Conservation (phyloP, 2,888 invertebrate species). For the Mythimna ferrago region DNA sequence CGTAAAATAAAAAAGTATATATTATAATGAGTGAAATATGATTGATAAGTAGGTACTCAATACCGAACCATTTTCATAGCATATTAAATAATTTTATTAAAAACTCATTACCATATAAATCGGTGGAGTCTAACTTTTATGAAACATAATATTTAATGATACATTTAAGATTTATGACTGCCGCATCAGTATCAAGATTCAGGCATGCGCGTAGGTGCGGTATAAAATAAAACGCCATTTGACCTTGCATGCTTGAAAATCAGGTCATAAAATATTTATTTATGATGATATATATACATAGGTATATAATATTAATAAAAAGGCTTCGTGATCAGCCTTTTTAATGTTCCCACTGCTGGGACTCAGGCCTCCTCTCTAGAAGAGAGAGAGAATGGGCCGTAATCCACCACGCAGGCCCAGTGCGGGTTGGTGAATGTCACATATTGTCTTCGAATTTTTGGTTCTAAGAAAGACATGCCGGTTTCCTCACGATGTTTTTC, state of each 20-base stretch:
- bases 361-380: too few relatives aligned
- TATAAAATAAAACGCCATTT: constrained; percentile 37
- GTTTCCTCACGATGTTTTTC: too few relatives aligned
- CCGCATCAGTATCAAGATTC: constrained; percentile 39
- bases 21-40: neutral
- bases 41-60: neutral
- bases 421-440: too few relatives aligned
- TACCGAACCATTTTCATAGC: neutral
- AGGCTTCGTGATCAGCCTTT: neutral
- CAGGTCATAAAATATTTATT: constrained; percentile 50
- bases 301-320: constrained; percentile 47
- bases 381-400: too few relatives aligned
- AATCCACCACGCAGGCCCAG: too few relatives aligned
- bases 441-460: too few relatives aligned
- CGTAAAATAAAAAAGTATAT: neutral
- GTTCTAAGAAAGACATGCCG: too few relatives aligned
- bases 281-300: constrained; percentile 23
- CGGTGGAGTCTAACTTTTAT: constrained; percentile 34
- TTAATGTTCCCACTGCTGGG: too few relatives aligned
- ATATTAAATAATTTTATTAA: neutral
- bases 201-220: constrained; percentile 8
- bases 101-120: constrained; percentile 2
- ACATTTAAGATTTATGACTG: constrained; percentile 38
- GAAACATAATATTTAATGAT: constrained; percentile 34
- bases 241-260: constrained; percentile 51